Base-by-base conservation (phyloP, 2,888 invertebrate species). In the Taphrorychus bicolor region DNA sequence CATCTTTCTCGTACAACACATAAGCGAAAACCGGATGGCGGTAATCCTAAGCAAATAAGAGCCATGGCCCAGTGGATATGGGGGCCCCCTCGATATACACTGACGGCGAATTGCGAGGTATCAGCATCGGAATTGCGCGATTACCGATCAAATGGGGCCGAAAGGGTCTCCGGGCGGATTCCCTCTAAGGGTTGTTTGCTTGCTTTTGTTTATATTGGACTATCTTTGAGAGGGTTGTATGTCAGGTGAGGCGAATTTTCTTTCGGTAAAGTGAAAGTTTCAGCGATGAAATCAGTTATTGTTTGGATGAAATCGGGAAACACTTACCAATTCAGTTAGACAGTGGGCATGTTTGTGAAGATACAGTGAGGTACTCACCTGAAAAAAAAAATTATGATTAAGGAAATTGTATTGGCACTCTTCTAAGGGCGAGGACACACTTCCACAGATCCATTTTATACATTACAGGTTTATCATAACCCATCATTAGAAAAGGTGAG, bases 51-150 rank as follows among this genome's bases (percentile, higher is more conserved):
- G 78, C 79, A 80, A 80, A 81, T 80, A 80, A 77, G 77, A 76
- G 78, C 76, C 77, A 77, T 75, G 76, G 77, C 76, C 75, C 74
- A 72, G 73, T 77, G 75, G 77, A 77, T 79, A 77, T 78, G 77
- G 76, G 76, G 77, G n/a, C n/a, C 78, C 52, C 77, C 74, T 78
- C 77, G 76, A 75, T 75, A 78, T 77, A 80, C 77, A 79, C 78
- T 79, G 79, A 80, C 79, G 80, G 78, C 59, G 79, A 82, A 82
- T 80, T 79, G 80, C 78, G 77, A 68, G 77, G 73, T 76, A 81
- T 81, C 81, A 81, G 82, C 81, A 83, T 82, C 80, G 80, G 79
- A 83, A 83, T 82, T 81, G 80, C 78, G 78, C 81, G 81, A 83
- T 83, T 82, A 82, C 81, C 76, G 78, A 75, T 76, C 77, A 80